Conservation (phyloP, 2,113 vertebrate genomes). For the Nibea coibor region DNA sequence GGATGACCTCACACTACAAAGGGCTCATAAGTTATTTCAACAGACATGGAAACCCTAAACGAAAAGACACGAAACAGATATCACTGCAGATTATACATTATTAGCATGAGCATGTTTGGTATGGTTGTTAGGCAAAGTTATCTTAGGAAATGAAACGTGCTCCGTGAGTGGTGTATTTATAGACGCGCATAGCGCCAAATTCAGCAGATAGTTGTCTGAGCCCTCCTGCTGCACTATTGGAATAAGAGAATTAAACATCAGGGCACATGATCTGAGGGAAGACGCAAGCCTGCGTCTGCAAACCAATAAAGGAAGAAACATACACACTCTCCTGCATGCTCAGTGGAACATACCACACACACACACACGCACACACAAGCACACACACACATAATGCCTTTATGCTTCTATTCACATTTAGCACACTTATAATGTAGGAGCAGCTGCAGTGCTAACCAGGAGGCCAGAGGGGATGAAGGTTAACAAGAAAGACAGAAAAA, state of each 20-base stretch:
- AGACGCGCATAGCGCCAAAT: conserved; percentile 64
- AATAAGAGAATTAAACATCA: conserved; percentile 58
- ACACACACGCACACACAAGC: conserved; percentile 22
- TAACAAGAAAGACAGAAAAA: conserved; percentile 60
- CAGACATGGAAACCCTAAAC: conserved; percentile 46
- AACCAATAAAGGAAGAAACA: conserved; percentile 33
- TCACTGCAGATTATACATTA: conserved; percentile 64
- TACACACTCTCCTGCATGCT: neutral
- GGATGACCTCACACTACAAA: conserved; percentile 57
- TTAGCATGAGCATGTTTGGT: conserved; percentile 69
- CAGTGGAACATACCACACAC: conserved; percentile 8
- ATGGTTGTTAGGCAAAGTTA: conserved; percentile 69
- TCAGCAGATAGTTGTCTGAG: conserved; percentile 70
- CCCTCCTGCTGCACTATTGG: conserved; percentile 40
- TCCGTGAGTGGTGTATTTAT: conserved; percentile 64
- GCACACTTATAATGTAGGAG: conserved; percentile 75
- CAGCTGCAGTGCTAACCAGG: conserved; percentile 78
- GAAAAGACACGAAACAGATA: conserved; percentile 62
- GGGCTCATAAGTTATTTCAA: conserved; percentile 63
- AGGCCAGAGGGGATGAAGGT: conserved; percentile 76
- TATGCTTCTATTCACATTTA: conserved; percentile 83
- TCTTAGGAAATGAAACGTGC: conserved; percentile 70
- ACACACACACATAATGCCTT: conserved; percentile 62
- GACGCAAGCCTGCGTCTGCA: conserved; percentile 36
- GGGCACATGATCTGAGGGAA: conserved; percentile 45